Percentiles rank a stretch among this genome's conserved stretches.
Evolutionary conservation across 2,113 vertebrate species (phyloP).

Genomic region (Ctenomys sociabilis): DNA sequence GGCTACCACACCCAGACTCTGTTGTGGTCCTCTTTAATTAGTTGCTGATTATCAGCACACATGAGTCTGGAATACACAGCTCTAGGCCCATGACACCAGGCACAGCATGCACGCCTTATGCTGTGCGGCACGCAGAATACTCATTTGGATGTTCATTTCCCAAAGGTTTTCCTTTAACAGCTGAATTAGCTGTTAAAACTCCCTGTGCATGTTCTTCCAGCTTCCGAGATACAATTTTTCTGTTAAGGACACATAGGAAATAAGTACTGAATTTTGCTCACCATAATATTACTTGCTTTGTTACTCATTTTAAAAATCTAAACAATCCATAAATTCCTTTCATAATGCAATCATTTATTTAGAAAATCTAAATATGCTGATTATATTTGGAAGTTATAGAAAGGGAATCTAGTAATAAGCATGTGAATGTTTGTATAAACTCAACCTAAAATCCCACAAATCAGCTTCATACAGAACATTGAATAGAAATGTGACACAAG

Average conservation of each 20-base stretch:
- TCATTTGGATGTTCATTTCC: not conserved
- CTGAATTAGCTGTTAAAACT: not conserved
- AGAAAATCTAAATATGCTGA: not conserved
- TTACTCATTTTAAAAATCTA: constrained; percentile 3
- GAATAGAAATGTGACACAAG: not conserved
- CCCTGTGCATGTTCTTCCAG: not conserved
- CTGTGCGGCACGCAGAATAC: not conserved
- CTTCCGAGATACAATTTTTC: not conserved
- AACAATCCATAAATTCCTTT: not conserved
- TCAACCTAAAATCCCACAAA: not conserved
- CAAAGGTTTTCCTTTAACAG: not conserved
- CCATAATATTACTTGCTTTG: not conserved
- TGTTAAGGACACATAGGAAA: not conserved
- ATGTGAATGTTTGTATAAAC: not conserved
- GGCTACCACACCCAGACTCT: no score
- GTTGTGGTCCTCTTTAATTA: not conserved
- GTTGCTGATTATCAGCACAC: not conserved
- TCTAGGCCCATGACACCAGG: not conserved
- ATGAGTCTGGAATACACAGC: not conserved
- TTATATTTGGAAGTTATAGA: not conserved
- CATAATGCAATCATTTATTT: not conserved
- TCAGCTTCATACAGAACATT: not conserved
- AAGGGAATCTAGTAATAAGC: not conserved
- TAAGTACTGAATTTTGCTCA: not conserved
- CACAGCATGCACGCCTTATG: no score